phyloP scores from a whole-genome alignment of 2,797 vertebrate species.

The Potorous gilbertii region DNA sequence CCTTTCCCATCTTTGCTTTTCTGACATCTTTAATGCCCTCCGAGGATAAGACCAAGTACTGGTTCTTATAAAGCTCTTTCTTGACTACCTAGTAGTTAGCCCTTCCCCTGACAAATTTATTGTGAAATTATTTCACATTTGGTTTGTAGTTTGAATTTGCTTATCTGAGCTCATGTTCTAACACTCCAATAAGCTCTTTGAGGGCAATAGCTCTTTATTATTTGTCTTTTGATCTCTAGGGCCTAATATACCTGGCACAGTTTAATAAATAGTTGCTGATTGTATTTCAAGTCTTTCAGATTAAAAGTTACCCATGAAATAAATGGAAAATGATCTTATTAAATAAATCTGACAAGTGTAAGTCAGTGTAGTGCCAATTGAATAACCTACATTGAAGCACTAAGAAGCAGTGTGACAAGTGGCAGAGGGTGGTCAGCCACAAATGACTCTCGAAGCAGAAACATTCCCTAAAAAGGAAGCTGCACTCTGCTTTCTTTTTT shows the following conservation, averaged over 20 bases:
- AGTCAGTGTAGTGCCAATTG: neutral
- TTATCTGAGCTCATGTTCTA: neutral
- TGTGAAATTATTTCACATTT: neutral
- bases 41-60: neutral
- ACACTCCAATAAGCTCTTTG: neutral
- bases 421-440: neutral
- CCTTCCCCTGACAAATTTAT: neutral
- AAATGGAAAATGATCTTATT: neutral
- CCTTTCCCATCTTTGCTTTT: neutral
- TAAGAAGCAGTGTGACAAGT: neutral
- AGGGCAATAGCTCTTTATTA: neutral
- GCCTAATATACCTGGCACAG: neutral
- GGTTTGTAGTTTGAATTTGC: neutral
- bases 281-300: neutral
- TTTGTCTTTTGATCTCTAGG: neutral
- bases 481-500: slow-evolving; percentile 5
- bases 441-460: slow-evolving; percentile 8
- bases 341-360: neutral
- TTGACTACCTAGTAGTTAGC: neutral
- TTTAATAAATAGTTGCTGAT: neutral
- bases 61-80: neutral
- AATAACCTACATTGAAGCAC: neutral
- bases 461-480: slow-evolving; percentile 15
- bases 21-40: neutral
- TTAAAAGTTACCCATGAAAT: neutral